Base-by-base conservation (phyloP, 2,888 invertebrate genomes). In the Alloscopus bannaensis region DNA sequence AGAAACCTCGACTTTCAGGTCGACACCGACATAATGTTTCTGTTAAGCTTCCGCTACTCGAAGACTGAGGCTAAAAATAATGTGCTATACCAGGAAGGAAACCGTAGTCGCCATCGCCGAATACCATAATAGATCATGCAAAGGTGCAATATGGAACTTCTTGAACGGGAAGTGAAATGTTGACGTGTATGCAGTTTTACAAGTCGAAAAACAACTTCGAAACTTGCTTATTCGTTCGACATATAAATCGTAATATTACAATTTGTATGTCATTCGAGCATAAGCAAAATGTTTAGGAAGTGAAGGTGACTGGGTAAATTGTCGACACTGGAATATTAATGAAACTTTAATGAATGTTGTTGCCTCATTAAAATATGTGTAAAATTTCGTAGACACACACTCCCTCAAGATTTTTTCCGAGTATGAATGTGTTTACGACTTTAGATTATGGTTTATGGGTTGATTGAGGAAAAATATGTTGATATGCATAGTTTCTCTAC, bases 21-120 rank as follows among this genome's bases (percentile, higher is more conserved):
- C n/a, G n/a, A n/a, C n/a, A n/a, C n/a, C n/a, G n/a, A n/a, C n/a
- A n/a, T n/a, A n/a, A n/a, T n/a, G n/a, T 28, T 55, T 26, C 24
- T 26, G 22, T 3, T 24, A 55, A 3, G 8, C 3, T 16, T 18
- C n/a, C 28, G 50, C 20, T 13, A 18, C 11, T 20, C 11, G n/a
- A 24, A 55, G 16, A 26, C 11, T 55, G n/a, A 26, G 28, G 24
- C 55, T 55, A 55, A 55, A 55, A 55, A 55, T 55, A 55, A n/a
- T n/a, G n/a, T n/a, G n/a, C n/a, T n/a, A n/a, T 18, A 55, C 28
- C 55, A 28, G 55, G 55, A 24, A 55, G 28, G 55, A 28, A 55
- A 55, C 24, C 11, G 28, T 1, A 42, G 18, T 1, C 2, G 13
- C 2, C 42, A 3, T 42, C 42, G 26, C 28, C 24, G 26, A 24